Conservation (phyloP, 2,113 vertebrate species). For the Upupa epops region DNA sequence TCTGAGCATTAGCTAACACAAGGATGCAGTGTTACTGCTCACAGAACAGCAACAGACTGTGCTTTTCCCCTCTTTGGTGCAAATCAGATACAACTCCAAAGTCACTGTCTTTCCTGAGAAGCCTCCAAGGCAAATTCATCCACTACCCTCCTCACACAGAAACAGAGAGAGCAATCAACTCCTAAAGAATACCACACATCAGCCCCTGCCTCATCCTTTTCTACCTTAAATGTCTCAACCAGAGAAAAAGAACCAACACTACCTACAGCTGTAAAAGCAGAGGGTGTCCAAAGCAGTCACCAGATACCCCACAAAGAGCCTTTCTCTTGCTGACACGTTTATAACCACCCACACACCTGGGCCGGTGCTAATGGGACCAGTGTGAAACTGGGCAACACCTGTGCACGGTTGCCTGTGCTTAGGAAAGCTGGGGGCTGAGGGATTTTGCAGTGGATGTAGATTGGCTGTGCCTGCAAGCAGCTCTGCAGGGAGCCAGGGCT, state of each 20-base stretch:
- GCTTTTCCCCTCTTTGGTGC: neutral
- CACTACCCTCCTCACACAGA: neutral
- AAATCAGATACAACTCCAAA: neutral
- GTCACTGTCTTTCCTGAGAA: neutral
- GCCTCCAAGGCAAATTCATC: neutral
- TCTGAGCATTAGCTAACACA: neutral
- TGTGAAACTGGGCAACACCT: conserved; percentile 15
- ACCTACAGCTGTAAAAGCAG: conserved; percentile 21
- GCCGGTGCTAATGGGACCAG: neutral
- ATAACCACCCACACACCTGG: neutral
- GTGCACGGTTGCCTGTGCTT: neutral
- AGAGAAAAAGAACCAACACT: neutral
- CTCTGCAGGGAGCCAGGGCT: neutral
- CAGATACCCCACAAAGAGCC: neutral
- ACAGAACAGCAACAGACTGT: fast-evolving
- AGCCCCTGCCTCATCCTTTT: neutral
- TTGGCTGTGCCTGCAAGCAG: neutral
- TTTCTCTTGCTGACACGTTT: neutral
- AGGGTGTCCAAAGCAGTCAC: fast-evolving
- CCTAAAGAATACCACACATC: neutral
- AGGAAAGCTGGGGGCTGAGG: neutral
- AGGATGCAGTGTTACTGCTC: neutral
- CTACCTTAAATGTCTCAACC: neutral
- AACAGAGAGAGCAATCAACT: neutral
- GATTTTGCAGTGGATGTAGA: neutral